Evolutionary conservation across 2,113 vertebrate species (phyloP).

Genomic region (Rhizomys pruinosus): DNA sequence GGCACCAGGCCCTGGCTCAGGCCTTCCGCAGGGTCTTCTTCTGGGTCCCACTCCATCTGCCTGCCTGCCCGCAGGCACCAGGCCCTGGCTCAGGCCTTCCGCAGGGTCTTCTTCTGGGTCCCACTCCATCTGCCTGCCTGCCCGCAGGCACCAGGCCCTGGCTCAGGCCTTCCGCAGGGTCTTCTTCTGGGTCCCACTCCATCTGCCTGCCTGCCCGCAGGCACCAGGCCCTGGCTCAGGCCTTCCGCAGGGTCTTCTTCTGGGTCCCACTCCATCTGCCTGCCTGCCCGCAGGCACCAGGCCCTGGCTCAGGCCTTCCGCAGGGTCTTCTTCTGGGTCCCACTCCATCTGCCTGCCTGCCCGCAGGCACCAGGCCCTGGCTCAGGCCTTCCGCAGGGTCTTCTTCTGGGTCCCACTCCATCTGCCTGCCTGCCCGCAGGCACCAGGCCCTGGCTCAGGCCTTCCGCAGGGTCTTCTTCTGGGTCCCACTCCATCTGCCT

Average conservation of each 20-base stretch:
- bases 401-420: background rate
- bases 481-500: background rate
- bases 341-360: fast-evolving
- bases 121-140: fast-evolving
- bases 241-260: fast-evolving
- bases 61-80: background rate
- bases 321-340: background rate
- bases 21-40: fast-evolving
- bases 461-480: fast-evolving
- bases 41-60: background rate
- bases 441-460: background rate
- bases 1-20: background rate
- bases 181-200: background rate
- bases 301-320: background rate
- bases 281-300: background rate
- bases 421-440: background rate
- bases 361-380: background rate
- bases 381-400: fast-evolving
- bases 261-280: background rate
- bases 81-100: background rate
- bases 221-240: background rate
- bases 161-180: fast-evolving
- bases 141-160: background rate
- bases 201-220: fast-evolving
- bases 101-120: background rate